A percentile compares a stretch with the other conserved stretches of the same genome.
These are phyloP conservation scores for Procambarus virginalis DNA, from an alignment of 1,140 invertebrate species.

Conservation along the genomic window DNA sequence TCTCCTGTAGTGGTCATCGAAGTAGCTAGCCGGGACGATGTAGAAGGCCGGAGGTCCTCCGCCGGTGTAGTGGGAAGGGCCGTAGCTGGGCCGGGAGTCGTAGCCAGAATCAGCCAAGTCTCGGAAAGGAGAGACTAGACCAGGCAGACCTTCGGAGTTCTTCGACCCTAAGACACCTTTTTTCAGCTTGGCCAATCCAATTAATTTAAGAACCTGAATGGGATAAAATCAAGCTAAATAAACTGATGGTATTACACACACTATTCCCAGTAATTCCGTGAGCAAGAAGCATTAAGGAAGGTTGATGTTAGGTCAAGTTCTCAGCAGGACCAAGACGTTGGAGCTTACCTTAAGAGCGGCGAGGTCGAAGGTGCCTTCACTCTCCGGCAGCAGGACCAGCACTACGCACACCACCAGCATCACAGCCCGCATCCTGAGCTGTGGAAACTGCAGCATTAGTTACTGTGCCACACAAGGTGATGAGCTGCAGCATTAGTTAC, in stretches of 20 bases:
- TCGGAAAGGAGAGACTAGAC: neutral
- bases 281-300: too few species aligned
- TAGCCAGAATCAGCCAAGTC: slow-evolving; percentile 1
- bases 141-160: neutral
- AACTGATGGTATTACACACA: too few species aligned
- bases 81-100: neutral
- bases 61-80: neutral
- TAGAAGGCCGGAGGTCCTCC: neutral
- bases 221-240: too few species aligned
- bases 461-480: too few species aligned
- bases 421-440: slow-evolving; percentile 2
- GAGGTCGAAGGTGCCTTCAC: neutral
- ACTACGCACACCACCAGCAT: neutral
- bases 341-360: slow-evolving; percentile 8
- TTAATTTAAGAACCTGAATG: slow-evolving; percentile 7
- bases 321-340: neutral
- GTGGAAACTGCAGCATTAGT: too few species aligned
- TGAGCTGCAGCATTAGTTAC: too few species aligned
- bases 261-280: too few species aligned
- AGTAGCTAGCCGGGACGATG: neutral
- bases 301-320: too few species aligned
- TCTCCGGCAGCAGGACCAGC: neutral
- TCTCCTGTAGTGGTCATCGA: neutral
- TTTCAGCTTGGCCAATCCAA: neutral
- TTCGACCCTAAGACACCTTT: neutral